phyloP scores from a whole-genome alignment of 2,113 vertebrate genomes.

The Emydocephalus ijimae region DNA sequence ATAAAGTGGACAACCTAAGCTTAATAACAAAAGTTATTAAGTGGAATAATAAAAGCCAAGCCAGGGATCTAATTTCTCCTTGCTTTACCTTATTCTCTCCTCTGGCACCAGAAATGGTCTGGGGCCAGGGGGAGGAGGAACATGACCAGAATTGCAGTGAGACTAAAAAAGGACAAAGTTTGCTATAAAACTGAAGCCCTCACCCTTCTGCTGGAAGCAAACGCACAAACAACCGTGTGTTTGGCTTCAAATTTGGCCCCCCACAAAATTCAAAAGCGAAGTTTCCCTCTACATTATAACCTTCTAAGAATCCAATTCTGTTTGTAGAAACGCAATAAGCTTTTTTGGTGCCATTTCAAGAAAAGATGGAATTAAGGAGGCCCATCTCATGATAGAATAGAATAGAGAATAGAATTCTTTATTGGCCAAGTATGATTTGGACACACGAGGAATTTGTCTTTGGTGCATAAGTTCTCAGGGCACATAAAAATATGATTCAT shows the following conservation, averaged over 20 bases:
- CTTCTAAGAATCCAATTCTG: neutral
- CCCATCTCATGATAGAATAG: constrained; percentile 13
- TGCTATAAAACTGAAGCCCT: neutral
- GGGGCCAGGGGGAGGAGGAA: neutral
- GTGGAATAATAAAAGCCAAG: too few relatives aligned
- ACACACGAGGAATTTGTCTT: too few relatives aligned
- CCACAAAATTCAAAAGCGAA: neutral
- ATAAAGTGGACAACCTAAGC: neutral
- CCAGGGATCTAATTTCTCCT: neutral
- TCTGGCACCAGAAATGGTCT: neutral
- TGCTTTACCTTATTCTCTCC: neutral
- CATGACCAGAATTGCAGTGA: neutral
- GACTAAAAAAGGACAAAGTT: neutral
- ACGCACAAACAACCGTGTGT: neutral
- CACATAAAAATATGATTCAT: too few relatives aligned
- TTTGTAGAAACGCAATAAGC: neutral
- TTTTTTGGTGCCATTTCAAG: constrained; percentile 44
- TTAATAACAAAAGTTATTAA: neutral
- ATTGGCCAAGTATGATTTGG: too few relatives aligned
- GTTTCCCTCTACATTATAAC: neutral
- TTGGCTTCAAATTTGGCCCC: too few relatives aligned
- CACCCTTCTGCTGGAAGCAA: too few relatives aligned
- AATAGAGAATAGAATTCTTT: too few relatives aligned
- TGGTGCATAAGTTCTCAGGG: too few relatives aligned
- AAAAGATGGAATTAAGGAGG: constrained; percentile 43